Conservation (phyloP, 1,140 invertebrate genomes). For the Drosophila neocordata region DNA sequence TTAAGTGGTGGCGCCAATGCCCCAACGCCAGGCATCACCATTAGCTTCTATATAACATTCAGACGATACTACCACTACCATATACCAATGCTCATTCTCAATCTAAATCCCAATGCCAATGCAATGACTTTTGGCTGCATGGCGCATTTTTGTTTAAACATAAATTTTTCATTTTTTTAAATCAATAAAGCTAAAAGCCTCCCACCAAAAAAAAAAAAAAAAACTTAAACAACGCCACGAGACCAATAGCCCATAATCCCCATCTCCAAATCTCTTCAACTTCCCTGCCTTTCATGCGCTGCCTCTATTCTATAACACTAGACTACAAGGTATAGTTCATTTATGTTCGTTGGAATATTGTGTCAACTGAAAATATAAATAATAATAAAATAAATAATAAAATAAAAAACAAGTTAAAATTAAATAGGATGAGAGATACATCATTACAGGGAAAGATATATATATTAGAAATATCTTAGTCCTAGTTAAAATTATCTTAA, state of each 20-base stretch:
- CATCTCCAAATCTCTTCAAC: constrained; percentile 3
- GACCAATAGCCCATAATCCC: constrained; percentile 50
- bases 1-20: constrained; percentile 79
- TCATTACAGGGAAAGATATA: no score
- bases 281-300: background rate
- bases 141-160: constrained; percentile 75
- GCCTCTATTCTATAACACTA: background rate
- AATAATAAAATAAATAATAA: no score
- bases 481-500: no score
- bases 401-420: no score
- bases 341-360: no score
- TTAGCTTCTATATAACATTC: constrained; percentile 17
- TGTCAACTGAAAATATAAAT: no score
- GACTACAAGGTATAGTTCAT: background rate
- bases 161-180: constrained; percentile 82
- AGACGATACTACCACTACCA: background rate
- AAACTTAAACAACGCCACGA: constrained; percentile 68
- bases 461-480: no score
- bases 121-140: constrained; percentile 53
- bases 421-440: no score
- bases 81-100: background rate
- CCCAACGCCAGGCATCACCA: constrained; percentile 42
- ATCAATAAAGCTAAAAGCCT: constrained; percentile 78
- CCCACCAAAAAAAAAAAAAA: constrained; percentile 28
- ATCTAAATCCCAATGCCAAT: constrained; percentile 7